These are phyloP conservation scores for Radopholus similis DNA, from an alignment of 1,140 invertebrate species.

Conservation along the genomic window DNA sequence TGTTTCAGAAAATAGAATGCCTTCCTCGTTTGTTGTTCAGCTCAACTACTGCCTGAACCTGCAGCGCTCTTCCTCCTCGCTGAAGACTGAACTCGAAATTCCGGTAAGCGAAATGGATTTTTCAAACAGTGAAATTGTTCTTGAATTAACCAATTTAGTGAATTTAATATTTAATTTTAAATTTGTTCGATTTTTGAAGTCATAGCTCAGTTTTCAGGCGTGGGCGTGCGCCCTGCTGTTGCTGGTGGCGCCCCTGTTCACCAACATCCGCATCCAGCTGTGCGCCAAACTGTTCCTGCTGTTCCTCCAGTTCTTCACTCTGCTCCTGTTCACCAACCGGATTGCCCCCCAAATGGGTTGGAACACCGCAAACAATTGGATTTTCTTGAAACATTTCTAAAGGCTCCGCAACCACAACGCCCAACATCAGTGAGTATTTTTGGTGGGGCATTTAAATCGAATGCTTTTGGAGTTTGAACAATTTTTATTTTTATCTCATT, in stretches of 20 bases:
- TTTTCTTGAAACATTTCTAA: not conserved
- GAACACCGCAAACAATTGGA: too few relatives aligned
- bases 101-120: too few relatives aligned
- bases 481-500: constrained; percentile 11
- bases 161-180: too few relatives aligned
- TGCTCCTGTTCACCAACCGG: constrained; percentile 54
- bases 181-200: not conserved
- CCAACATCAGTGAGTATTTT: constrained; percentile 50
- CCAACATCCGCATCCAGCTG: constrained; percentile 46
- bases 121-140: too few relatives aligned
- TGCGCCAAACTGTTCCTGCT: constrained; percentile 51
- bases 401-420: constrained; percentile 46
- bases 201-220: constrained; percentile 41
- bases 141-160: too few relatives aligned
- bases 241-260: constrained; percentile 51
- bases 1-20: too few relatives aligned
- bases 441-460: too few relatives aligned
- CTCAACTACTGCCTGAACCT: constrained; percentile 58
- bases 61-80: constrained; percentile 46
- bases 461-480: not conserved
- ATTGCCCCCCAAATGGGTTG: constrained; percentile 56
- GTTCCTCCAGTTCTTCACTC: constrained; percentile 49
- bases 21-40: too few relatives aligned
- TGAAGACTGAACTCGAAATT: constrained; percentile 46
- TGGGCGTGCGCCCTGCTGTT: constrained; percentile 49